These are phyloP conservation scores for Sus cebifrons DNA, from an alignment of 2,797 vertebrate species.

Conservation along the genomic window DNA sequence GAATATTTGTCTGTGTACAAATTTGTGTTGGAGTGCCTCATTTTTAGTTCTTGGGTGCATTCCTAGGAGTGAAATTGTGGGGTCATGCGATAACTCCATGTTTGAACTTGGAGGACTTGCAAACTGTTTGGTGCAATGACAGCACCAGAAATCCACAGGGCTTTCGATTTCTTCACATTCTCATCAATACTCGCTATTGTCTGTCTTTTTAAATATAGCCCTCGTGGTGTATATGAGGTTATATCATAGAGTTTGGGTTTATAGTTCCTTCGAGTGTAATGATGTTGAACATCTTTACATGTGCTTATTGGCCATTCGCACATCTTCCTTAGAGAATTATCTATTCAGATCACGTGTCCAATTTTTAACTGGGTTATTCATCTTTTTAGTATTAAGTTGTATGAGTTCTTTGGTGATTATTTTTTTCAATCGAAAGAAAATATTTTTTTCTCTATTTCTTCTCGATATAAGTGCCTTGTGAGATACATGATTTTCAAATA, in stretches of 20 bases:
- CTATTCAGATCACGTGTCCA: background rate
- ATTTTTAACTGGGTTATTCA: background rate
- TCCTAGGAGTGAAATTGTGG: background rate
- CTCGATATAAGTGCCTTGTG: background rate
- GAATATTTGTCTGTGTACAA: background rate
- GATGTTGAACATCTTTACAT: background rate
- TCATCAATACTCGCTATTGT: background rate
- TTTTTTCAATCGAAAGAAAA: too few relatives aligned
- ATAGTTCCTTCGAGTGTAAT: background rate
- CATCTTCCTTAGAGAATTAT: background rate
- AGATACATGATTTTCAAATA: background rate
- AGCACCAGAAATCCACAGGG: background rate
- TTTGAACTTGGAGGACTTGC: background rate
- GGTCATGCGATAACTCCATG: background rate
- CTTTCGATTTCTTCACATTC: conserved; percentile 16
- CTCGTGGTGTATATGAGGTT: background rate
- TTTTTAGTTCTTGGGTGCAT: background rate
- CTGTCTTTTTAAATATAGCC: background rate
- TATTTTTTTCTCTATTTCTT: background rate
- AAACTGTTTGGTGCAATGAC: background rate
- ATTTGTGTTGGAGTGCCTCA: background rate
- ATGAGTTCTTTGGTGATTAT: background rate
- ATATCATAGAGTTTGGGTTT: background rate
- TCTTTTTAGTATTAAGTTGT: conserved; percentile 24
- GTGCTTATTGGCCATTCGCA: background rate